A percentile compares a stretch with the other conserved stretches of the same genome.
These are phyloP conservation scores for Mesochorus sp. DNA, from an alignment of 2,888 invertebrate genomes.

Conservation along the genomic window DNA sequence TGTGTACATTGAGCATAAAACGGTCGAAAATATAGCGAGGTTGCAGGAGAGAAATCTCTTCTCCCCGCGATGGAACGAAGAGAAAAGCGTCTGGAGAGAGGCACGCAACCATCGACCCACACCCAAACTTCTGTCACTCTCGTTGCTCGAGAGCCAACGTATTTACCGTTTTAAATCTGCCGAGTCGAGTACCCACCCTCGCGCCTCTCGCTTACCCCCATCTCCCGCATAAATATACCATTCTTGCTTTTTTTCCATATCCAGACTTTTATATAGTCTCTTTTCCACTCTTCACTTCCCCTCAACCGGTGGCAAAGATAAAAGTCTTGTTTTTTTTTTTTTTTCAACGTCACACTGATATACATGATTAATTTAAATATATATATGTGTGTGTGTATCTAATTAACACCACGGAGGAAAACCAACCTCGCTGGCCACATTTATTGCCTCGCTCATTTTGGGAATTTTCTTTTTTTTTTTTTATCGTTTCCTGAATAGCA, in stretches of 20 bases:
- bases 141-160: constrained; percentile 44
- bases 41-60: neutral
- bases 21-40: constrained; percentile 6
- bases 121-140: constrained; percentile 38
- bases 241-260: neutral
- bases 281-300: neutral
- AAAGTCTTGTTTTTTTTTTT: constrained; percentile 41
- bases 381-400: neutral
- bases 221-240: constrained; percentile 17
- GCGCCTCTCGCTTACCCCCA: constrained; percentile 20
- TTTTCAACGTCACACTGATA: no score
- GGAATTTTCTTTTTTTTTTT: neutral
- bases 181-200: constrained; percentile 44
- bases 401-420: neutral
- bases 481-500: neutral
- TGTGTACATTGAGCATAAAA: neutral
- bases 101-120: constrained; percentile 16
- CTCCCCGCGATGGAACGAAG: neutral
- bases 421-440: constrained; percentile 1
- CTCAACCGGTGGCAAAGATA: constrained; percentile 4
- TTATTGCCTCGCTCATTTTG: constrained; percentile 10
- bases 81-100: constrained; percentile 10
- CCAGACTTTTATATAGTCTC: constrained; percentile 22
- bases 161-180: constrained; percentile 61
- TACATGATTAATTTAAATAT: no score